Evolutionary conservation across 2,797 vertebrate species (phyloP).

Genomic region (Miopithecus talapoin): DNA sequence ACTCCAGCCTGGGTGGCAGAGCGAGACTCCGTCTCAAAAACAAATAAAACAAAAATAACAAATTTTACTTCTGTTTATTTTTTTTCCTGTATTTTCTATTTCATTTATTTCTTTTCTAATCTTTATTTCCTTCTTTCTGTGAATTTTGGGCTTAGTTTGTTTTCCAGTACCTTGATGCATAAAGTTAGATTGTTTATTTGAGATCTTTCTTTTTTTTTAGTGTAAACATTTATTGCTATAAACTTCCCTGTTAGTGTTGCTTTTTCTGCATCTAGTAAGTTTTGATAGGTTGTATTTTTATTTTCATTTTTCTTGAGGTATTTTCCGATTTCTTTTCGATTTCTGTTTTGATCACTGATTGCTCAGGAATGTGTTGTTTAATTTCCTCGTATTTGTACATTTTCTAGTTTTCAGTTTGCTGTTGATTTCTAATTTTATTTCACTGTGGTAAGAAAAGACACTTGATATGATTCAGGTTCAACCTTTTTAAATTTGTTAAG

Average conservation of each 20-base stretch:
- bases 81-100: neutral
- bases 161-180: neutral
- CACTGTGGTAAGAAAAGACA: neutral
- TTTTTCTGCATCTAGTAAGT: neutral
- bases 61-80: neutral
- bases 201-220: neutral
- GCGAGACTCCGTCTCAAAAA: too few relatives aligned
- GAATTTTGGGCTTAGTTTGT: neutral
- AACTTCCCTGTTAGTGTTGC: neutral
- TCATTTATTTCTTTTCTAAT: neutral
- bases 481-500: neutral
- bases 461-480: neutral
- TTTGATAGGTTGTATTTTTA: neutral
- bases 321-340: neutral
- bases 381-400: neutral
- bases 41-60: neutral
- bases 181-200: neutral
- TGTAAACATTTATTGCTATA: neutral
- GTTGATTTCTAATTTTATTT: neutral
- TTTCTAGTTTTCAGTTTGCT: neutral
- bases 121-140: neutral
- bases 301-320: neutral
- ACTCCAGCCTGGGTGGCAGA: too few relatives aligned
- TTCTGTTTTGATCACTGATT: neutral
- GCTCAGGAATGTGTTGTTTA: neutral